Conservation (phyloP, 2,888 invertebrate genomes). For the Shargacucullia verbasci region DNA sequence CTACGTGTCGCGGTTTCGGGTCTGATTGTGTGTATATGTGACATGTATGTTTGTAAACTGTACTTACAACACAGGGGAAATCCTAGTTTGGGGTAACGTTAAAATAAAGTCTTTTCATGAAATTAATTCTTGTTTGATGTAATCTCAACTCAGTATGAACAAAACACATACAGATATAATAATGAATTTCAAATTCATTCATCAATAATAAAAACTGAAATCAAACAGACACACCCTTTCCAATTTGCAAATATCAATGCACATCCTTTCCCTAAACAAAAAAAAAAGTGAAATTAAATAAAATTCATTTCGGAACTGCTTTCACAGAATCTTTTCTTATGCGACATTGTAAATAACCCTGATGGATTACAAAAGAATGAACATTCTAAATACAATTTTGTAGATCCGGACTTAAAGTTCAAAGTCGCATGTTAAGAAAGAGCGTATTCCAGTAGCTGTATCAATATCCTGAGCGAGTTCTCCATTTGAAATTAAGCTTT, state of each 20-base stretch:
- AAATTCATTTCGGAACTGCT: slow-evolving; percentile 78
- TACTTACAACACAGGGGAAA: no score
- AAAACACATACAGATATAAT: background rate
- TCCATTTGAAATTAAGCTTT: slow-evolving; percentile 7
- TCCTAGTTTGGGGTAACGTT: no score
- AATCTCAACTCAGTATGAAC: no score
- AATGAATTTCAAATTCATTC: slow-evolving; percentile 17
- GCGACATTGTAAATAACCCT: slow-evolving; percentile 78
- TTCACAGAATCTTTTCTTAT: slow-evolving; percentile 74
- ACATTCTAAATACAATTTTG: slow-evolving; percentile 45
- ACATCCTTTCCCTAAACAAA: slow-evolving; percentile 54
- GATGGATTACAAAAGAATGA: slow-evolving; percentile 52
- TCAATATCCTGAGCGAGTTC: slow-evolving; percentile 18
- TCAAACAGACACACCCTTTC: slow-evolving; percentile 46
- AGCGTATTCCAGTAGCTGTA: slow-evolving; percentile 43
- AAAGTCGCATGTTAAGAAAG: slow-evolving; percentile 17
- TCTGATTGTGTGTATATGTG: no score
- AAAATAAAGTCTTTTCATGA: no score
- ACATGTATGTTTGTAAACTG: no score
- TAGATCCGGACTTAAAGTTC: slow-evolving; percentile 20
- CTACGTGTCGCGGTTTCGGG: no score
- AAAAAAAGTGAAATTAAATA: slow-evolving; percentile 76
- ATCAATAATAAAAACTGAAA: slow-evolving; percentile 38
- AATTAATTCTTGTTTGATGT: no score
- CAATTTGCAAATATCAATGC: slow-evolving; percentile 66